A percentile compares a stretch with the other conserved stretches of the same genome.
These are phyloP conservation scores for Molossus alvarezi DNA, from an alignment of 2,797 vertebrate genomes.

Conservation along the genomic window DNA sequence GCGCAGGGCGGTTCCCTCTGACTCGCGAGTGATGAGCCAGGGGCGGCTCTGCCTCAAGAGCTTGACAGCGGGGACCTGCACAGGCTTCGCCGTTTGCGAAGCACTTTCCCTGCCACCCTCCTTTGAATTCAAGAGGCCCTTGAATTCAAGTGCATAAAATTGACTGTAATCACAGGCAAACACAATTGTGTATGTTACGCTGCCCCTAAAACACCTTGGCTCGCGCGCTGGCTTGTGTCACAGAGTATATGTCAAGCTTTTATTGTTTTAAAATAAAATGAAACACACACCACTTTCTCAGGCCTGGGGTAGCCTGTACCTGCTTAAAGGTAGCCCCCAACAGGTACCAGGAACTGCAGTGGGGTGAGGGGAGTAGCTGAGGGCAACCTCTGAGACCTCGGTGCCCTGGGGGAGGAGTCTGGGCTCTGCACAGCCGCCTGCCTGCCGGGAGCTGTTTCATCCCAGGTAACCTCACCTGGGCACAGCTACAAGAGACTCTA, in stretches of 20 bases:
- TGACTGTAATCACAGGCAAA: not conserved
- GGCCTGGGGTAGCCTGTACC: not conserved
- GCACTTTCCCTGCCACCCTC: not conserved
- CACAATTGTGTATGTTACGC: not conserved
- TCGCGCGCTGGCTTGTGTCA: not conserved
- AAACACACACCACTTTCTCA: not conserved
- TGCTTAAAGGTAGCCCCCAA: not conserved
- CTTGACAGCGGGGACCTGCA: not conserved
- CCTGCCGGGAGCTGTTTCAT: not conserved
- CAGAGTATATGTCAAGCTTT: not conserved
- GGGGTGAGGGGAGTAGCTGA: not conserved
- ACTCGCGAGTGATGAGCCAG: not conserved
- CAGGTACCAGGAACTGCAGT: not conserved
- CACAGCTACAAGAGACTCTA: not conserved
- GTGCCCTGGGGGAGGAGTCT: not conserved
- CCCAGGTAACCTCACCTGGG: not conserved
- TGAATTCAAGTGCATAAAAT: constrained; percentile 75
- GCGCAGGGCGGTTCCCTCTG: not conserved
- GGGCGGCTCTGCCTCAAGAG: not conserved
- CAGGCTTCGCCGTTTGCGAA: not conserved
- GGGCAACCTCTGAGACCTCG: not conserved
- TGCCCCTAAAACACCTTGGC: not conserved
- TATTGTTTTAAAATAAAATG: constrained; percentile 35
- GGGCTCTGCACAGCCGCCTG: not conserved
- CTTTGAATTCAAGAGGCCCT: constrained; percentile 78